phyloP scores from a whole-genome alignment of 2,797 vertebrate species.

The Halcyon chelicuti region DNA sequence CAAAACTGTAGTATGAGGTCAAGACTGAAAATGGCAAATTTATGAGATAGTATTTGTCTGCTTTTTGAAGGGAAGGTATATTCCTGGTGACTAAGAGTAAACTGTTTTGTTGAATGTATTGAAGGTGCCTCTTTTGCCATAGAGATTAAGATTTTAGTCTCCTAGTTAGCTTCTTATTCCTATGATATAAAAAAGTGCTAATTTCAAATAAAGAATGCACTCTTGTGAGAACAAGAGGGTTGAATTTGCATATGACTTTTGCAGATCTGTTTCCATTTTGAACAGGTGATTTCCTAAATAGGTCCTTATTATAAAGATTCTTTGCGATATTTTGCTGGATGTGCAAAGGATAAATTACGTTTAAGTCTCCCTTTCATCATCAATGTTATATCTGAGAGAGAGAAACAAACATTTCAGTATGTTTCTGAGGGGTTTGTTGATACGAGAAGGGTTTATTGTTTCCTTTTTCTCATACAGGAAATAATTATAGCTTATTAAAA shows the following conservation, averaged over 20 bases:
- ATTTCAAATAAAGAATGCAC: background rate
- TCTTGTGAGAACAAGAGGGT: background rate
- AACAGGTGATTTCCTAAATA: background rate
- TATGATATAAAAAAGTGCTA: background rate
- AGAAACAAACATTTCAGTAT: background rate
- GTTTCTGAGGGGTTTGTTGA: background rate
- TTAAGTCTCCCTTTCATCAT: background rate
- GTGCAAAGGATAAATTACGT: background rate
- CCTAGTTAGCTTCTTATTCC: background rate
- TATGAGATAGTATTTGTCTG: background rate
- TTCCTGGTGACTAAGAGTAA: background rate
- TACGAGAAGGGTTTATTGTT: background rate
- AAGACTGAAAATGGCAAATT: constrained; percentile 41
- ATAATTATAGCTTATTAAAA: background rate
- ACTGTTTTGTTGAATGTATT: background rate
- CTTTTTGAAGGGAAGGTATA: background rate
- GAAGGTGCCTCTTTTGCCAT: background rate
- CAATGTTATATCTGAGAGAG: background rate
- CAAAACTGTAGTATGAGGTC: background rate
- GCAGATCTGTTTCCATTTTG: background rate
- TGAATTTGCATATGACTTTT: background rate
- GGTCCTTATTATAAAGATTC: background rate
- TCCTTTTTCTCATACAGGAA: background rate
- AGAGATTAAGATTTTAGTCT: background rate
- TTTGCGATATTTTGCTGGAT: background rate